Evolutionary conservation across 2,888 invertebrate genomes (phyloP).

Genomic region (Gastrophysa polygoni): DNA sequence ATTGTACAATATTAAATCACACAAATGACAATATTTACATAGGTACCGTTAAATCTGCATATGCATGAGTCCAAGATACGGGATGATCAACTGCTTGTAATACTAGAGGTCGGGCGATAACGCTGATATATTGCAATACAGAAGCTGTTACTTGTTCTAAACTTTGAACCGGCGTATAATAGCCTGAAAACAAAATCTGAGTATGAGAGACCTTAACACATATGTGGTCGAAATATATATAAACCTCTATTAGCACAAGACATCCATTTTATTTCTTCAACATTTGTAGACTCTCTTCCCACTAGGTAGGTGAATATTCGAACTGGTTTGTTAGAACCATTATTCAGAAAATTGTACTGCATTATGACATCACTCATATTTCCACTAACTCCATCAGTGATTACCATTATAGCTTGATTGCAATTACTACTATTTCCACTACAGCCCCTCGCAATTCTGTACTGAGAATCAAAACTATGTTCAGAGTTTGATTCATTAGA

Average conservation of each 20-base stretch:
- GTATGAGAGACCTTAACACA: neutral
- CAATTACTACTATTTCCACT: constrained; percentile 66
- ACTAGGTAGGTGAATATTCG: constrained; percentile 95
- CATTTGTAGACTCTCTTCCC: constrained; percentile 91
- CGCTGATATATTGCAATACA: constrained; percentile 94
- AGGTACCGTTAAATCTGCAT: constrained; percentile 87
- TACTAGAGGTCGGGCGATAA: constrained; percentile 86
- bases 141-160: constrained; percentile 96
- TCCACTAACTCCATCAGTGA: constrained; percentile 93
- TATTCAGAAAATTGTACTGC: constrained; percentile 75
- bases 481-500: neutral
- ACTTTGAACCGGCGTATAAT: constrained; percentile 91
- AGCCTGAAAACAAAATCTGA: constrained; percentile 66
- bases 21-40: constrained; percentile 45
- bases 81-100: constrained; percentile 76
- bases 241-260: constrained; percentile 92
- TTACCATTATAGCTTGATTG: constrained; percentile 95
- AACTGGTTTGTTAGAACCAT: constrained; percentile 77
- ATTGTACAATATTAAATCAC: neutral
- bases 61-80: constrained; percentile 94
- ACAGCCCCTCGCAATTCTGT: constrained; percentile 60
- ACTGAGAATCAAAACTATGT: constrained; percentile 42
- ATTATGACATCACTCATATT: constrained; percentile 86
- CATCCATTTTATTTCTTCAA: constrained; percentile 89
- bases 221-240: no score